Conservation (phyloP, 2,888 invertebrate genomes). For the Drosophila recens region DNA sequence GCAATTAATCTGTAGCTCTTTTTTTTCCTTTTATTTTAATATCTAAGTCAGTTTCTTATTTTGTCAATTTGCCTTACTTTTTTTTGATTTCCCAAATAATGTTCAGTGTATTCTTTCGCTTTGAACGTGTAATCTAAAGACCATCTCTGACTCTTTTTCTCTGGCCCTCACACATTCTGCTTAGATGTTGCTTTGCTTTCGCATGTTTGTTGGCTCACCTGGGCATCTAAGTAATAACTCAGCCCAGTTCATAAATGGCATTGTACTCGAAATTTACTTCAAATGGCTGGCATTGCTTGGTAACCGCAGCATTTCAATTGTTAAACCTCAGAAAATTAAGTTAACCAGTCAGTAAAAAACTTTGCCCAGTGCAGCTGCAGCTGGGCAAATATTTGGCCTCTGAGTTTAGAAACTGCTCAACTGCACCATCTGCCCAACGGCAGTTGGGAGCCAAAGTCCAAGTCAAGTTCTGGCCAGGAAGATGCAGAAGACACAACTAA, state of each 20-base stretch:
- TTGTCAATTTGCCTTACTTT: neutral
- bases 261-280: slow-evolving; percentile 20
- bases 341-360: slow-evolving; percentile 61
- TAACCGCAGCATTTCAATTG: slow-evolving; percentile 64
- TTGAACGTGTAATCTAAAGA: neutral
- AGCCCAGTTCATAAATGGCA: slow-evolving; percentile 14
- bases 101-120: neutral
- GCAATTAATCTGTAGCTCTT: no score
- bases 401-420: slow-evolving; percentile 58
- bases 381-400: slow-evolving; percentile 74
- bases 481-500: slow-evolving; percentile 10
- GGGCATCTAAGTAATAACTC: slow-evolving; percentile 26
- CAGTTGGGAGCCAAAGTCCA: slow-evolving; percentile 43
- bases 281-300: slow-evolving; percentile 39
- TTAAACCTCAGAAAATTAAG: slow-evolving; percentile 67
- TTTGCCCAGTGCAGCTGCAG: slow-evolving; percentile 43
- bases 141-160: neutral
- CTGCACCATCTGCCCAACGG: slow-evolving; percentile 18
- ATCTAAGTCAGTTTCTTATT: neutral
- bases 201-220: slow-evolving; percentile 14
- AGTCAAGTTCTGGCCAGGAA: slow-evolving; percentile 33
- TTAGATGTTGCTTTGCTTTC: neutral
- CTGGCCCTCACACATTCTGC: neutral
- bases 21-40: no score
- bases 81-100: neutral